These are phyloP conservation scores for Periparus ater DNA, from an alignment of 2,797 vertebrate genomes.

Conservation along the genomic window DNA sequence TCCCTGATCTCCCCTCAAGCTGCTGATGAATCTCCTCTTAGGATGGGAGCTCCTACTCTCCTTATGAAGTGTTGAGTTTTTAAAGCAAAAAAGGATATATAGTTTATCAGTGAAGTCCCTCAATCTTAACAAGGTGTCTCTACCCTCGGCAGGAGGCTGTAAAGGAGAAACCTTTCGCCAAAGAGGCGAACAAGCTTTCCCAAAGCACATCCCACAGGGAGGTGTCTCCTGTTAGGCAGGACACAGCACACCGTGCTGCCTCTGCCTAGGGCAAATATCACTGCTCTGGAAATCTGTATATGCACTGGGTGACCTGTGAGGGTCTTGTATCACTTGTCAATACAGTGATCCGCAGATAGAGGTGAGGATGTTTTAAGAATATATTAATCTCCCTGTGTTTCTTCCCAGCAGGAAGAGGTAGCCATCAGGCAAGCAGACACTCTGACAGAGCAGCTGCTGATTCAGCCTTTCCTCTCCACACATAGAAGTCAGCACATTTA, in stretches of 20 bases:
- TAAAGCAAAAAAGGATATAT: not conserved
- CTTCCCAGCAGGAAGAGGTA: not conserved
- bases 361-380: not conserved
- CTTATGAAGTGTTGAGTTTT: not conserved
- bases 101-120: not conserved
- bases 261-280: not conserved
- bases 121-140: not conserved
- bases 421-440: not conserved
- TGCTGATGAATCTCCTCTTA: not conserved
- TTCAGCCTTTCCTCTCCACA: not conserved
- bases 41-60: not conserved
- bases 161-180: not conserved
- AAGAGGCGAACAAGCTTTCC: not conserved
- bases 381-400: not conserved
- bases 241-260: fast-evolving
- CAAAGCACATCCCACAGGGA: not conserved
- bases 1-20: not conserved
- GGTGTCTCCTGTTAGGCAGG: not conserved
- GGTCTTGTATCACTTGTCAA: not conserved
- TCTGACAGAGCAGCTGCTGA: not conserved
- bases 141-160: not conserved
- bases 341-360: not conserved
- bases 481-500: not conserved
- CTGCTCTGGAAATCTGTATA: not conserved
- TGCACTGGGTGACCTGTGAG: not conserved